phyloP scores from a whole-genome alignment of 2,888 invertebrate genomes.

The Dasysyrphus tricinctus region DNA sequence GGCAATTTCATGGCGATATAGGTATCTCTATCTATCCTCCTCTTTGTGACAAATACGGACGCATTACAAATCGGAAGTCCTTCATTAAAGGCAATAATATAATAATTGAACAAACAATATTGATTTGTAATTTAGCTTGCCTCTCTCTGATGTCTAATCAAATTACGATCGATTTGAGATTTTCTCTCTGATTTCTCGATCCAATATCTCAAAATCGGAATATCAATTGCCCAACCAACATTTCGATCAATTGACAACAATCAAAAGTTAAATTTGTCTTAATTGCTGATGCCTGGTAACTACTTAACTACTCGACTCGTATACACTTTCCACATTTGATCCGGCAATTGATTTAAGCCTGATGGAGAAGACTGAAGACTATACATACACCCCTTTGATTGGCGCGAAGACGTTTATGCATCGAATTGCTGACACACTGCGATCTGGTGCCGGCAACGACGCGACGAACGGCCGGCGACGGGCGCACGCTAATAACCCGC shows the following conservation, averaged over 20 bases:
- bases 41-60: background rate
- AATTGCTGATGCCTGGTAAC: conserved; percentile 57
- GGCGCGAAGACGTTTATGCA: conserved; percentile 63
- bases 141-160: conserved; percentile 66
- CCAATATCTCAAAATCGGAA: conserved; percentile 38
- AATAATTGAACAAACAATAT: conserved; percentile 68
- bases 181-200: conserved; percentile 65
- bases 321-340: conserved; percentile 68
- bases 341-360: conserved; percentile 72
- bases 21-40: background rate
- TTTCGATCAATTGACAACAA: conserved; percentile 75
- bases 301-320: conserved; percentile 23
- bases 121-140: conserved; percentile 74
- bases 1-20: background rate
- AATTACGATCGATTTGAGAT: conserved; percentile 74
- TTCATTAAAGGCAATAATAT: conserved; percentile 69
- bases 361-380: conserved; percentile 36
- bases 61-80: conserved; percentile 64
- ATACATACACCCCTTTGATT: conserved; percentile 68
- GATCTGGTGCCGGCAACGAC: conserved; percentile 43
- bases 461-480: conserved; percentile 3
- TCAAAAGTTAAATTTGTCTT: conserved; percentile 74
- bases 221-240: conserved; percentile 75
- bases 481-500: conserved; percentile 69
- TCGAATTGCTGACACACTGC: conserved; percentile 56